Base-by-base conservation (phyloP, 2,797 vertebrate genomes). In the Chiropotes sagulatus region DNA sequence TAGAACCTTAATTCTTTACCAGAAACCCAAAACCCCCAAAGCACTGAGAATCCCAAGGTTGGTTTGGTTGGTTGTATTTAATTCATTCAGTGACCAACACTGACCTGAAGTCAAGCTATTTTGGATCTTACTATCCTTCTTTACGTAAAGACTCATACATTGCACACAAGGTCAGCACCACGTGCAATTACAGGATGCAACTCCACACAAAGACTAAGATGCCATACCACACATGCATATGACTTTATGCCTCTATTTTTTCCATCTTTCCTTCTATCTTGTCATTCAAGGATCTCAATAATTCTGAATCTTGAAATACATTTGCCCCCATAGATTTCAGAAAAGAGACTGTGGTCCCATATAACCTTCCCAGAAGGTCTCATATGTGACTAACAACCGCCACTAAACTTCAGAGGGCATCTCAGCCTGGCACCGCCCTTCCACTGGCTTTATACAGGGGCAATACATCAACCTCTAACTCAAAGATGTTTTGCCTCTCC, bases 381-480 rank as follows among this genome's bases (percentile, higher is more conserved):
- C 52, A 4, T 30, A 5, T 4, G 36, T 36, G 33, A 58, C 33
- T 0, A 5, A 2, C 11, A 48, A 14, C 13, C 30, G 19, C 8
- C 36, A 12, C 22, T 1, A 10, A n/a, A 58, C 14, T 19, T 20
- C 30, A 2, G 26, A 61, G 2, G 0, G 5, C 28, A 15, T 28
- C 90, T 30, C 12, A 22, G 44, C 7, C 57, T 36, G 13, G n/a
- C n/a, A 15, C 2, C 0, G 0, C 17, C 15, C 33, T 17, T 3
- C 28, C 15, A 12, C 10, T 12, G 0, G 0, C 39, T 39, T 33
- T 5, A 4, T 4, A 28, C 0, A 0, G 1, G 44, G 24, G 17
- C 61, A 5, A 5, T 28, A 20, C 24, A n/a, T 48, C 54, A 52
- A 17, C 24, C 36, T 19, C 54, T 5, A 41, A 28, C 22, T 39